Evolutionary conservation across 2,888 invertebrate species (phyloP), one percentile per base, ranked within the genome.

Genomic region (Phyto melanocephala): DNA sequence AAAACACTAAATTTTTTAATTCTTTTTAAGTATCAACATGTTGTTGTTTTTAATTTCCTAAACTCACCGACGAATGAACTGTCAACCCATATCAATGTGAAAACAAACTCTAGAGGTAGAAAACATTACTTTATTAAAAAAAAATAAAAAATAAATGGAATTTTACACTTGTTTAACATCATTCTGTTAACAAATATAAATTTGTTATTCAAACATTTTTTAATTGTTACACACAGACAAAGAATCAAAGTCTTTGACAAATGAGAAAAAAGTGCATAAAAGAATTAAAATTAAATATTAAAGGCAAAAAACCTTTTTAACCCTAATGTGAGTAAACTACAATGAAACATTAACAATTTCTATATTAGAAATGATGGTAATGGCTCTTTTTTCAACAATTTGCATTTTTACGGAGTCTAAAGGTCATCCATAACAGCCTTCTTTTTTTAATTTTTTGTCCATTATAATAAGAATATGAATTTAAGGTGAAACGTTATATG

Each of bases 41-140:
- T 10, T 10, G 37, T 11, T 13, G 40, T 8, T 47, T 28, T 28
- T 6, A 4, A 8, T 40, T 13, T 5, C 1, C 20, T 45, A 3
- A 65, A n/a, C 17, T 11, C 11, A 50, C 8, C 15, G 10, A 20
- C 15, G 15, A 2, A 37, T 13, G 5, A 62, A 37, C 33, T 80
- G 68, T 68, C 68, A 78, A 74, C 68, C 81, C 70, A 70, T 78
- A 47, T 81, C 74, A 81, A 50, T 70, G 63, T 81, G 42, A 58
- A 50, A 37, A 60, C 8, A 47, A 37, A 62, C 10, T 11, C 24
- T 2, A 15, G 17, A 37, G 17, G 13, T 52, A 15, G 11, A 54
- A 47, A 68, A 42, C n/a, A 45, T 56, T 20, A 47, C 11, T 20
- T 20, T 20, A 10, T 17, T 11, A 60, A n/a, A 40, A 28, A 33